These are phyloP conservation scores for Ladona fulva DNA, from an alignment of 1,140 invertebrate species.

Conservation along the genomic window DNA sequence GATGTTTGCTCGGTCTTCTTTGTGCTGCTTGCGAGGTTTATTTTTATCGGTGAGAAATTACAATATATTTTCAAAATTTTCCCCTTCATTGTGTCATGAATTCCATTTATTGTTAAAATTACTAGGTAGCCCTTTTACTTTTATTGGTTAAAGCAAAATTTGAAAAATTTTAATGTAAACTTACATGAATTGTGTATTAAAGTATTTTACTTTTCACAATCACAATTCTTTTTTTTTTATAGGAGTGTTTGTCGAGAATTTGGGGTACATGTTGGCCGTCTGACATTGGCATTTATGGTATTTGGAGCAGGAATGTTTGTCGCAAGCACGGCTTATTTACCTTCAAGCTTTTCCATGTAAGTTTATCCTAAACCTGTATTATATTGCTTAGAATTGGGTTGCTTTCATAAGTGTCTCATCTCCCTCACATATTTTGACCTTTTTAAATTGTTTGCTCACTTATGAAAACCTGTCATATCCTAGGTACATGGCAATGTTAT, in stretches of 20 bases:
- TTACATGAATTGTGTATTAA: too few relatives aligned
- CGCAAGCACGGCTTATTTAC: conserved; percentile 79
- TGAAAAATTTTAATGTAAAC: background rate
- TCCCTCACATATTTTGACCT: conserved; percentile 14
- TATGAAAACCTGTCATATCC: conserved; percentile 23
- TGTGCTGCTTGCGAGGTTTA: conserved; percentile 80
- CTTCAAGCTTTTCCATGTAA: conserved; percentile 89
- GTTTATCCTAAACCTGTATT: conserved; percentile 26
- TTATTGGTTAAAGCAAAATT: conserved; percentile 15
- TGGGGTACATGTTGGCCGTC: conserved; percentile 75
- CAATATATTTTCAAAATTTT: background rate
- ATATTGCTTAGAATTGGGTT: background rate
- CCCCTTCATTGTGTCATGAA: background rate
- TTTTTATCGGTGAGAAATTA: conserved; percentile 77
- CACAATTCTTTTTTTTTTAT: conserved; percentile 28
- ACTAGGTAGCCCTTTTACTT: conserved; percentile 4
- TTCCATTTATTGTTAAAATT: conserved; percentile 12
- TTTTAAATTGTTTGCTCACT: conserved; percentile 18
- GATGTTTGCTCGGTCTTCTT: conserved; percentile 70
- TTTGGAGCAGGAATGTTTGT: conserved; percentile 89
- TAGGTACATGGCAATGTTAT: conserved; percentile 63
- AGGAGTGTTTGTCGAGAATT: conserved; percentile 83
- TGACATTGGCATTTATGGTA: conserved; percentile 72
- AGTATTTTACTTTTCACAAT: background rate
- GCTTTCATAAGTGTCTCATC: background rate